These are phyloP conservation scores for Takifugu flavidus DNA, from an alignment of 2,113 vertebrate genomes.

Conservation along the genomic window DNA sequence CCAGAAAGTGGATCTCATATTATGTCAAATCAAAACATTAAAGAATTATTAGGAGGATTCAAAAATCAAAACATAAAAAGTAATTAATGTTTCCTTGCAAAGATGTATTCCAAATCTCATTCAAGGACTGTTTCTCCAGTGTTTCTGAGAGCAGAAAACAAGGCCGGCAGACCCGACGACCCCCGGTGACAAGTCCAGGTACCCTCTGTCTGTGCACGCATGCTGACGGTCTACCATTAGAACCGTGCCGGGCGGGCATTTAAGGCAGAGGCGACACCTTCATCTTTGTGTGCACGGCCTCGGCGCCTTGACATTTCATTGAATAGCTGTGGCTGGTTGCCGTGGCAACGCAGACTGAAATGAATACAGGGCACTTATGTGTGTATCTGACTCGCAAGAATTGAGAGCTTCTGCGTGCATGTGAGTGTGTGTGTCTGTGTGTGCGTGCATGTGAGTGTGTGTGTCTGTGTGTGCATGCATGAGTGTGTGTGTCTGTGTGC, in stretches of 20 bases:
- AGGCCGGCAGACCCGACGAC: slow-evolving; percentile 1
- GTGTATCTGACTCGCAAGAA: slow-evolving; percentile 8
- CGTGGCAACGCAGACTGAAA: slow-evolving; percentile 59
- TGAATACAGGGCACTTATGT: slow-evolving; percentile 41
- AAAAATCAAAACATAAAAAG: neutral
- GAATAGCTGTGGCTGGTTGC: slow-evolving; percentile 62
- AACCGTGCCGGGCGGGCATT: neutral
- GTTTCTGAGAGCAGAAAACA: no score
- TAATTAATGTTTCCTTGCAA: neutral
- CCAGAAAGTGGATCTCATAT: no score
- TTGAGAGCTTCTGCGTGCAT: no score
- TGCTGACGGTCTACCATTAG: neutral
- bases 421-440: slow-evolving; percentile 18
- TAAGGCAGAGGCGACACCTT: slow-evolving; percentile 16
- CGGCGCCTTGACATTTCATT: slow-evolving; percentile 65
- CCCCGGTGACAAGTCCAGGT: neutral
- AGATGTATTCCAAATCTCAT: no score
- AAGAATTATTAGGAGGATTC: neutral
- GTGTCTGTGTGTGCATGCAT: slow-evolving; percentile 6
- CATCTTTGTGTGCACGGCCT: slow-evolving; percentile 16
- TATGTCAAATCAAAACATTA: neutral
- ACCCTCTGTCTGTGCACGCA: neutral
- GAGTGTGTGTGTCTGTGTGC: no score
- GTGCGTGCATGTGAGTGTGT: slow-evolving; percentile 15
- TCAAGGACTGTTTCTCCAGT: no score